These are phyloP conservation scores for Vanessa atalanta DNA, from an alignment of 1,140 invertebrate genomes.

Conservation along the genomic window DNA sequence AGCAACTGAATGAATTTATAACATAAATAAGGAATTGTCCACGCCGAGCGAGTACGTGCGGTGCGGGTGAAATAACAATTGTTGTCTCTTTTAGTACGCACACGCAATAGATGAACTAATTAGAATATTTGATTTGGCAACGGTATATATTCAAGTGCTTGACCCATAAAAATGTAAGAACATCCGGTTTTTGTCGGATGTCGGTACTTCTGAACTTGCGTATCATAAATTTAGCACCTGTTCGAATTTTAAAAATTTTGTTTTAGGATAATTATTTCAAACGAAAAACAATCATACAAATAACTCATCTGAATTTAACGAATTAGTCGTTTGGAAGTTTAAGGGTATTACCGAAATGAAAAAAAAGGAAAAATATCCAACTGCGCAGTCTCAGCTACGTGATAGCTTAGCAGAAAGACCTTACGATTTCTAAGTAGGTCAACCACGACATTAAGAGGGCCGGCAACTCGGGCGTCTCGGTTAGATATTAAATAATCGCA, in stretches of 20 bases:
- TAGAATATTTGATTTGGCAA: slow-evolving; percentile 48
- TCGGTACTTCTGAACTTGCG: slow-evolving; percentile 18
- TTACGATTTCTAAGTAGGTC: slow-evolving; percentile 24
- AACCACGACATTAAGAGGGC: slow-evolving; percentile 22
- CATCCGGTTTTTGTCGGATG: slow-evolving; percentile 41
- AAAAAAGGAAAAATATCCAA: slow-evolving; percentile 1
- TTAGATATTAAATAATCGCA: slow-evolving; percentile 54
- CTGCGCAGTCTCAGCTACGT: background rate
- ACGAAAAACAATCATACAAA: background rate
- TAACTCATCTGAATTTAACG: background rate
- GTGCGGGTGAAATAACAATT: slow-evolving; percentile 29
- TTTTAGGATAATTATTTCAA: background rate
- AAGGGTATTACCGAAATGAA: background rate
- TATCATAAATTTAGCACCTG: slow-evolving; percentile 1
- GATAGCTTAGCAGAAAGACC: slow-evolving; percentile 12
- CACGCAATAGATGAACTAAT: slow-evolving; percentile 42
- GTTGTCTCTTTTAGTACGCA: slow-evolving; percentile 11
- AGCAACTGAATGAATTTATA: slow-evolving; percentile 21
- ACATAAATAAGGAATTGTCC: slow-evolving; percentile 34
- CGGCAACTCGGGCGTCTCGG: background rate
- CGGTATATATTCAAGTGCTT: slow-evolving; percentile 28
- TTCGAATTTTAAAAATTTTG: background rate
- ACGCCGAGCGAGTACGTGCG: slow-evolving; percentile 27
- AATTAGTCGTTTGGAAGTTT: background rate
- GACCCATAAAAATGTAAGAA: slow-evolving; percentile 40